Percentiles rank a stretch among this genome's conserved stretches.
phyloP scores from a whole-genome alignment of 2,113 vertebrate genomes.

The Strix uralensis region DNA sequence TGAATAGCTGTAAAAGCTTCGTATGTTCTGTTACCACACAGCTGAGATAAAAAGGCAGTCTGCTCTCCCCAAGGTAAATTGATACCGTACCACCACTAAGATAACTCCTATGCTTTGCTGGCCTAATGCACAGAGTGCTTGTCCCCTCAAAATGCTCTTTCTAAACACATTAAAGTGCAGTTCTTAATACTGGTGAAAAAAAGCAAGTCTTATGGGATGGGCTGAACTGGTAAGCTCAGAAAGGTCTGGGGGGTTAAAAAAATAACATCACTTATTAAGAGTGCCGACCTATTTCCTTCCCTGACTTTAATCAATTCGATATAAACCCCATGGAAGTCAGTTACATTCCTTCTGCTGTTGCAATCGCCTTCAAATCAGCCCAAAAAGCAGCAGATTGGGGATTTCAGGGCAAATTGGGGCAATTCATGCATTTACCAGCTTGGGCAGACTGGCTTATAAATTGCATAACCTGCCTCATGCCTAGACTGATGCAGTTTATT shows the following conservation, averaged over 20 bases:
- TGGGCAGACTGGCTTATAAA: not conserved
- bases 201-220: constrained; percentile 14
- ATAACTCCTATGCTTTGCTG: not conserved
- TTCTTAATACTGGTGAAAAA: not conserved
- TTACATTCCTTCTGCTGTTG: not conserved
- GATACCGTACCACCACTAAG: not conserved
- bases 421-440: not conserved
- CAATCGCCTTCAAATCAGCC: not conserved
- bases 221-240: constrained; percentile 27
- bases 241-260: not conserved
- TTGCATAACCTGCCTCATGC: not conserved
- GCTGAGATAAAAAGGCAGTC: not conserved
- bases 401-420: not conserved
- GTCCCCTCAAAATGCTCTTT: not conserved
- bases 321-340: not conserved
- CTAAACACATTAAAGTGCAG: not conserved
- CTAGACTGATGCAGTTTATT: not conserved
- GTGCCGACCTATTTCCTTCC: not conserved
- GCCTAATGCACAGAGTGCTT: not conserved
- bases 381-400: not conserved
- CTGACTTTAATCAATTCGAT: not conserved
- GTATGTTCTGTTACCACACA: not conserved
- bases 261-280: not conserved
- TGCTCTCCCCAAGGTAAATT: not conserved
- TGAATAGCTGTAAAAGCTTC: not conserved